phyloP scores from a whole-genome alignment of 2,113 vertebrate species.

The Oncorhynchus masou region DNA sequence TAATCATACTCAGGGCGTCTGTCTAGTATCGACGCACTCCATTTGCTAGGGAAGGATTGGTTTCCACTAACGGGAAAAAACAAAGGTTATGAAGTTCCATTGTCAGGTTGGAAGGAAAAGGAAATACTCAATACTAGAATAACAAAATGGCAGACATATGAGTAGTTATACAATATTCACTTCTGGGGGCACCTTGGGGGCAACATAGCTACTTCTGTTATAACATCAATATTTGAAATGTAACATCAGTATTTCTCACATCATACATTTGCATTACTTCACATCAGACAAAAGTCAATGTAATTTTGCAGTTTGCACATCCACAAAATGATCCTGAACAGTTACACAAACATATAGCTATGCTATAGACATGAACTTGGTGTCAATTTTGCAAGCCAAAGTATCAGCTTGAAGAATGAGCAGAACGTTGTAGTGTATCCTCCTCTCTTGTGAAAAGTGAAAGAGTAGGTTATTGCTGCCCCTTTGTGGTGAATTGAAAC shows the following conservation, averaged over 20 bases:
- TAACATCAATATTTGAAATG: not conserved
- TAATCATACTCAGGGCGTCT: slow-evolving; percentile 65
- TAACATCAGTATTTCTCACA: not conserved
- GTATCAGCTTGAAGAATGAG: not conserved
- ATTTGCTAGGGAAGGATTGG: slow-evolving; percentile 71
- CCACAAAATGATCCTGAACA: not conserved
- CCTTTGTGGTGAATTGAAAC: slow-evolving; percentile 54
- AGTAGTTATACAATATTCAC: not conserved
- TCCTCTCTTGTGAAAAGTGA: not conserved
- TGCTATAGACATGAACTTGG: not conserved
- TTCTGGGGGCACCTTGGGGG: not conserved
- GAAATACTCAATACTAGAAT: not conserved
- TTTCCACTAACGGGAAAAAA: slow-evolving; percentile 68
- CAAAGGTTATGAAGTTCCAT: not conserved
- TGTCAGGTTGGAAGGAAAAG: not conserved
- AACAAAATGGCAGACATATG: not conserved
- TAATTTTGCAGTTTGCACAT: not conserved
- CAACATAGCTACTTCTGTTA: not conserved
- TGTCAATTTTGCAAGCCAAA: not conserved
- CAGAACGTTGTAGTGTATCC: not conserved
- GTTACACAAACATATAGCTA: not conserved
- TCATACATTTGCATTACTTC: not conserved
- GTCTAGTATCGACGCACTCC: slow-evolving; percentile 73
- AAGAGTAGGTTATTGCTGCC: slow-evolving; percentile 50
- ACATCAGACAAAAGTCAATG: not conserved